Evolutionary conservation across 2,888 invertebrate species (phyloP), one percentile per base, ranked within the genome.

Genomic region (Pristionchus mayeri): DNA sequence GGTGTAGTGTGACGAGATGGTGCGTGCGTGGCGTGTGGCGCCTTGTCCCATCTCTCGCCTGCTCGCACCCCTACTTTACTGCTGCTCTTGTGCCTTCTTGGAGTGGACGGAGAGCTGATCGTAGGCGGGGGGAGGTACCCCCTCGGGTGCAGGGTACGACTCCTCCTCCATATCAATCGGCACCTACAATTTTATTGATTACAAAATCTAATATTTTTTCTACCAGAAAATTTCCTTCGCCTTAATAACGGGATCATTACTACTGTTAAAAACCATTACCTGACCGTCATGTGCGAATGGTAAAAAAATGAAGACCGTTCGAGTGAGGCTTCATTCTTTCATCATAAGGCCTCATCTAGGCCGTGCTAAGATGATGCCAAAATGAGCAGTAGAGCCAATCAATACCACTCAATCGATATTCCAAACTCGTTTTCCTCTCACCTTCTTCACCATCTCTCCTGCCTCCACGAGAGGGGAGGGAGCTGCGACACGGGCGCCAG

Each of bases 61-160:
- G 7, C 13, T 44, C 76, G 50, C 50, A 48, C 76, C 76, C 48
- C 76, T 21, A 11, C 30, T 37, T 24, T 44, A 24, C 48, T 81
- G 48, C 48, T 44, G 11, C n/a, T 34, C 24, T 9, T 18, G 13
- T 16, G 1, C 9, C 30, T 37, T 76, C 76, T 75, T 84, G 3
- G 84, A 75, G 76, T 84, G 84, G 30, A 84, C 76, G 27, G 84
- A 84, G 37, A 87, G 84, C 83, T 87, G 87, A 50, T 88, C 88
- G 84, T 88, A 88, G 34, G 87, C 88, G 18, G 88, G 88, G n/a
- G 88, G 88, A 40, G 88, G 86, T 2, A 85, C 85, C 6, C 88
- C 88, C n/a, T 40, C n/a, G 30, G 84, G 75, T 1, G 24, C 40
- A 3, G 84, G 76, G 37, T 71, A 44, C 37, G 84, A 76, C 40